phyloP scores from a whole-genome alignment of 1,140 invertebrate species.

The Calycopis cecrops region DNA sequence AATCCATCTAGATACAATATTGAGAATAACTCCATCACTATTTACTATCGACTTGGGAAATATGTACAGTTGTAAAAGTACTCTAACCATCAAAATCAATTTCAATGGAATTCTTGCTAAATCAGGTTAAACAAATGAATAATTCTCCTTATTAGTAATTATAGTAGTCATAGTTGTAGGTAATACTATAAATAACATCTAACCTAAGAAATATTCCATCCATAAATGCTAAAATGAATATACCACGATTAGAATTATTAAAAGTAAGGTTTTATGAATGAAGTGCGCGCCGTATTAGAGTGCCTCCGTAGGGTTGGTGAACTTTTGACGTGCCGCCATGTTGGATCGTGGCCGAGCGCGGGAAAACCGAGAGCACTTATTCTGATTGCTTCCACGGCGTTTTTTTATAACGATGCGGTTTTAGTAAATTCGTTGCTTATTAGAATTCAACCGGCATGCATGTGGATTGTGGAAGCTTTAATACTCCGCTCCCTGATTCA shows the following conservation, averaged over 20 bases:
- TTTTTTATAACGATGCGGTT: conserved; percentile 39
- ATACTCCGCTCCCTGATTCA: too few relatives aligned
- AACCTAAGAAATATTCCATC: too few relatives aligned
- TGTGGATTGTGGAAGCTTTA: neutral
- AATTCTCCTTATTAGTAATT: too few relatives aligned
- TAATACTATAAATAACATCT: too few relatives aligned
- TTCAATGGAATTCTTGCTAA: too few relatives aligned
- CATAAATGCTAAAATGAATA: neutral
- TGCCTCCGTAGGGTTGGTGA: conserved; percentile 40
- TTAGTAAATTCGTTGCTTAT: conserved; percentile 38
- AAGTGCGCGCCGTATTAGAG: conserved; percentile 28
- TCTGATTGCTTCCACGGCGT: conserved; percentile 46
- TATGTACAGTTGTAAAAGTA: too few relatives aligned
- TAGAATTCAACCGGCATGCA: conserved; percentile 35
- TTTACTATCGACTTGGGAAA: too few relatives aligned
- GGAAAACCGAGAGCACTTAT: conserved; percentile 52
- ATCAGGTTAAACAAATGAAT: too few relatives aligned
- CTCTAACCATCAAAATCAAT: too few relatives aligned
- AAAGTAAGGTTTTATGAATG: conserved; percentile 43
- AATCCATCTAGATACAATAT: too few relatives aligned
- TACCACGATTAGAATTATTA: conserved; percentile 32
- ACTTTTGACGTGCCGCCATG: conserved; percentile 47
- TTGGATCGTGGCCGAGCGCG: conserved; percentile 44
- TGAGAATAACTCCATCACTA: too few relatives aligned
- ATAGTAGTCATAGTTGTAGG: too few relatives aligned